Conservation (phyloP, 1,140 invertebrate genomes). For the Belonocnema kinseyi region DNA sequence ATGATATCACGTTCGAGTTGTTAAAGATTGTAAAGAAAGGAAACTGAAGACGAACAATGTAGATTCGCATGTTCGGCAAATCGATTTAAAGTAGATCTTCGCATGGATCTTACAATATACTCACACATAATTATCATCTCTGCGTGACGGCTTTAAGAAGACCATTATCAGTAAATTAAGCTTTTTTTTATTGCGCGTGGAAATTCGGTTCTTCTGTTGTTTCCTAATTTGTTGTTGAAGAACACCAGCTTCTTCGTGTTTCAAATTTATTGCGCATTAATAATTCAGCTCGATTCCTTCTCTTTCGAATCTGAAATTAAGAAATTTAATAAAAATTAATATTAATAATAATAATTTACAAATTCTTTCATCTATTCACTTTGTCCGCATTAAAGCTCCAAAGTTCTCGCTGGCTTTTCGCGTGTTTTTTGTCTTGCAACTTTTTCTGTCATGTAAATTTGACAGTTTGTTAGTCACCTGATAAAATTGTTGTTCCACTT, state of each 20-base stretch:
- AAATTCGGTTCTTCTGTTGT: constrained; percentile 52
- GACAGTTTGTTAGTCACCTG: no score
- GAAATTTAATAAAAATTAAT: constrained; percentile 36
- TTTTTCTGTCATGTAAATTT: no score
- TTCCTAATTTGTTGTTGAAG: constrained; percentile 44
- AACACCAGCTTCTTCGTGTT: constrained; percentile 43
- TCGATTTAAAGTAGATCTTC: constrained; percentile 19
- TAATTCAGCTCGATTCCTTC: constrained; percentile 76
- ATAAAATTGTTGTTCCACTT: no score
- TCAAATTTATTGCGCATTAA: constrained; percentile 36
- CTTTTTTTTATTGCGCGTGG: constrained; percentile 52
- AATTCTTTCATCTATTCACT: no score
- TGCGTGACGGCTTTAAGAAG: constrained; percentile 37
- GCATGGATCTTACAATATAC: constrained; percentile 28
- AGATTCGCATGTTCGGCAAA: constrained; percentile 28
- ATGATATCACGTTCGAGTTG: constrained; percentile 30
- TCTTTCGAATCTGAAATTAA: constrained; percentile 74
- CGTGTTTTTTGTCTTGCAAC: no score
- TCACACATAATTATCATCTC: constrained; percentile 26
- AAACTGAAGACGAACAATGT: constrained; percentile 17
- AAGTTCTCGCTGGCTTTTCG: no score
- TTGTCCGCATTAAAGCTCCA: no score
- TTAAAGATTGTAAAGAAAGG: constrained; percentile 15
- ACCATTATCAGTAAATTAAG: constrained; percentile 50
- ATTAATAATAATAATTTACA: constrained; percentile 3